A percentile compares a stretch with the other conserved stretches of the same genome.
Evolutionary conservation across 2,113 vertebrate genomes (phyloP).

Genomic region (Prunella himalayana): DNA sequence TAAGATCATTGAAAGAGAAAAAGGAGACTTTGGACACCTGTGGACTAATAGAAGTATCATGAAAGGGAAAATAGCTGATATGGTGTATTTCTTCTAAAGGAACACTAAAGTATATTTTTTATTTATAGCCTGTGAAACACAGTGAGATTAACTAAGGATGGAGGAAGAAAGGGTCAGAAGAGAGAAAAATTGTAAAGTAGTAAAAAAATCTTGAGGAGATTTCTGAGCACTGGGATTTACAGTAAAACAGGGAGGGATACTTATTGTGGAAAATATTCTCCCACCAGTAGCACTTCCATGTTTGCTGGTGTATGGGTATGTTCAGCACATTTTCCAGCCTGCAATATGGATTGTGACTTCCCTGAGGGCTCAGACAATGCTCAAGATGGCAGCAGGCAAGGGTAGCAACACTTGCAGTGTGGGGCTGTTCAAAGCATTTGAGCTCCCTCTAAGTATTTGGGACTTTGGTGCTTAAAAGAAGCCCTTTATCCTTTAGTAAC

Average conservation of each 20-base stretch:
- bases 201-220: background rate
- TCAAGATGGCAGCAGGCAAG: background rate
- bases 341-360: fast-evolving
- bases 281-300: background rate
- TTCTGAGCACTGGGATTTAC: background rate
- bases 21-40: background rate
- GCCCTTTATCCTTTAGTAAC: background rate
- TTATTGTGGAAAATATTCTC: background rate
- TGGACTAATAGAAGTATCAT: background rate
- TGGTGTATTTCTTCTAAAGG: background rate
- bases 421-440: background rate
- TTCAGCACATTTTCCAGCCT: background rate
- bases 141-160: background rate
- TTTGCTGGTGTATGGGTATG: background rate
- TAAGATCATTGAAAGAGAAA: background rate
- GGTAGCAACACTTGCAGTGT: fast-evolving
- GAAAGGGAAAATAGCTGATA: background rate
- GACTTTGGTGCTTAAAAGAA: background rate
- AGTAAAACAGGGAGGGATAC: background rate
- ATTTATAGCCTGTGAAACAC: background rate
- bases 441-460: fast-evolving
- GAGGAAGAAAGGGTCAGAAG: background rate
- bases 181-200: background rate
- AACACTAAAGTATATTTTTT: background rate
- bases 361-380: background rate